phyloP scores from a whole-genome alignment of 2,888 invertebrate genomes.

The Caenorhabditis angaria region DNA sequence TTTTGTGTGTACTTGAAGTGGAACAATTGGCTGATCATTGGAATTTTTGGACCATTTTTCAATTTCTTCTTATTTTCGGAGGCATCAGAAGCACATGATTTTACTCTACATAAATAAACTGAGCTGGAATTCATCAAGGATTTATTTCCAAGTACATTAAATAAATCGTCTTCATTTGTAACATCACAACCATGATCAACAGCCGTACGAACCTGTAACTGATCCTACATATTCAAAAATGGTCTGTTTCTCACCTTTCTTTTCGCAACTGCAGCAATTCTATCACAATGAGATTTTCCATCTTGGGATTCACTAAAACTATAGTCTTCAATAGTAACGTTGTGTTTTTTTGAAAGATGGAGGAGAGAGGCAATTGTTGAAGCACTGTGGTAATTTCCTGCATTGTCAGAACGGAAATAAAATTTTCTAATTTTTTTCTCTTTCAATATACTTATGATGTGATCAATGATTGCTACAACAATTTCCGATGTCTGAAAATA shows the following conservation, averaged over 20 bases:
- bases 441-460: not conserved
- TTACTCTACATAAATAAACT: too few relatives aligned
- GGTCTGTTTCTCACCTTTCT: not conserved
- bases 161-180: not conserved
- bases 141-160: constrained; percentile 8
- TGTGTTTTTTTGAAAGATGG: not conserved
- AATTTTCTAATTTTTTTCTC: not conserved
- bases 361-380: not conserved
- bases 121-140: not conserved
- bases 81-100: too few relatives aligned
- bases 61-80: not conserved
- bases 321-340: not conserved
- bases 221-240: not conserved
- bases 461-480: not conserved
- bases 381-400: constrained; percentile 15
- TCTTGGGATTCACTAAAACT: constrained; percentile 12
- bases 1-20: constrained; percentile 8
- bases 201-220: not conserved
- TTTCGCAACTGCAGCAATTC: constrained; percentile 13
- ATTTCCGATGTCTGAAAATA: not conserved
- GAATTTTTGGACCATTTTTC: constrained; percentile 11
- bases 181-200: not conserved
- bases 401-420: not conserved
- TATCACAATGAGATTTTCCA: constrained; percentile 11
- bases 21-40: not conserved